Percentiles rank a stretch among this genome's conserved stretches.
These are phyloP conservation scores for Orthosia gothica DNA, from an alignment of 2,888 invertebrate species.

Conservation along the genomic window DNA sequence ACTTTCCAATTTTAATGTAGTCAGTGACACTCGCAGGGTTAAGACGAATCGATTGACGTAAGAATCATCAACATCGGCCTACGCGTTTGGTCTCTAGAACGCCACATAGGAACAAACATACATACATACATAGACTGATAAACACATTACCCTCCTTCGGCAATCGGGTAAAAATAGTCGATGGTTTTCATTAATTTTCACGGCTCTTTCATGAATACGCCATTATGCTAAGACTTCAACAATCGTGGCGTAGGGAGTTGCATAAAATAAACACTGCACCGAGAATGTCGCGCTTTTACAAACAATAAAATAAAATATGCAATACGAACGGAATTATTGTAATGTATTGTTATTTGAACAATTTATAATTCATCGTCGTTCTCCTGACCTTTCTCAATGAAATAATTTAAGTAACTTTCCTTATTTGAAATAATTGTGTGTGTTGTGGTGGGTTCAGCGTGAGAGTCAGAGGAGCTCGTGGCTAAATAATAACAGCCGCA, in stretches of 20 bases:
- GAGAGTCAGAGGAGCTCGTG: too few relatives aligned
- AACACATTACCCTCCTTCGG: too few relatives aligned
- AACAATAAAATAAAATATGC: slow-evolving; percentile 10
- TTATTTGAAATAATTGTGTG: neutral
- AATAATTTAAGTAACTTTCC: neutral
- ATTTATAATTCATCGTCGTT: neutral
- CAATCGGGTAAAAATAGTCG: too few relatives aligned
- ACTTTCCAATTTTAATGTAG: too few relatives aligned
- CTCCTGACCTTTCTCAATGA: neutral
- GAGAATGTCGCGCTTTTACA: slow-evolving; percentile 31
- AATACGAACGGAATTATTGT: slow-evolving; percentile 24
- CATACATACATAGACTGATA: too few relatives aligned
- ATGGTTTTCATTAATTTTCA: slow-evolving; percentile 41
- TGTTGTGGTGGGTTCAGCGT: neutral
- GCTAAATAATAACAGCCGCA: too few relatives aligned
- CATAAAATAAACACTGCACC: slow-evolving; percentile 35
- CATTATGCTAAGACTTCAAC: slow-evolving; percentile 36
- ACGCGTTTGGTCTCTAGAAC: too few relatives aligned
- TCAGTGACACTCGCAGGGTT: too few relatives aligned
- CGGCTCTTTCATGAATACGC: slow-evolving; percentile 49
- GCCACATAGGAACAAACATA: too few relatives aligned
- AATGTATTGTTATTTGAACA: slow-evolving; percentile 17
- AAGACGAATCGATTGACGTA: too few relatives aligned
- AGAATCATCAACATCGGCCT: too few relatives aligned
- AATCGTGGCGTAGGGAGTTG: slow-evolving; percentile 44